Conservation (phyloP, 2,113 vertebrate species). For the Corydoras maculifer region DNA sequence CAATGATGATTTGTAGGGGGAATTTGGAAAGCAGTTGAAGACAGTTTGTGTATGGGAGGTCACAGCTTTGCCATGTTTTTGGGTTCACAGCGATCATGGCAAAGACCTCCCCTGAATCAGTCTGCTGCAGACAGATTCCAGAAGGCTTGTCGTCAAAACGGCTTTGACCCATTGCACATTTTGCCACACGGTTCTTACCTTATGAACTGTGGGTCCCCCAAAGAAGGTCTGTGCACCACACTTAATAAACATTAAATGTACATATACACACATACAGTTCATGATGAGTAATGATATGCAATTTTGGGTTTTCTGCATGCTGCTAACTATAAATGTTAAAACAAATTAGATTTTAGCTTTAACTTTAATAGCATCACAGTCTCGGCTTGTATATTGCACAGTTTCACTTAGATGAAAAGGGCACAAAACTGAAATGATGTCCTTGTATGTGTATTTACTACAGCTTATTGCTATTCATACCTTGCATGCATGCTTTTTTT, state of each 20-base stretch:
- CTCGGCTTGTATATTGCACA: too few relatives aligned
- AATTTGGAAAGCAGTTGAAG: conserved; percentile 68
- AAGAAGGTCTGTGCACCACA: conserved; percentile 53
- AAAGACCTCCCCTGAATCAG: conserved; percentile 57
- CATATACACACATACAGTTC: not conserved
- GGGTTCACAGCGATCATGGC: conserved; percentile 69
- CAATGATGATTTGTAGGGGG: conserved; percentile 54
- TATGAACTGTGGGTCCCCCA: conserved; percentile 74
- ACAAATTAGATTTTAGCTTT: not conserved
- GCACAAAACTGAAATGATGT: too few relatives aligned
- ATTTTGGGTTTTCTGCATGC: too few relatives aligned
- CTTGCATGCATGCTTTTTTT: too few relatives aligned
- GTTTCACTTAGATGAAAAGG: too few relatives aligned
- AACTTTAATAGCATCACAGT: too few relatives aligned
- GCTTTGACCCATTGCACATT: conserved; percentile 59
- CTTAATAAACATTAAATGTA: not conserved
- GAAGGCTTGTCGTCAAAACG: conserved; percentile 50
- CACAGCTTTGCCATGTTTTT: conserved; percentile 67
- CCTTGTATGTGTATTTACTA: too few relatives aligned
- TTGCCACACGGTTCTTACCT: conserved; percentile 72
- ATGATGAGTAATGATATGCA: too few relatives aligned
- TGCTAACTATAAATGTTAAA: not conserved
- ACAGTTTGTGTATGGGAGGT: conserved; percentile 57
- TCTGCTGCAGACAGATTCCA: conserved; percentile 59
- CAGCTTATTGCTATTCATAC: too few relatives aligned